Base-by-base conservation (phyloP, 2,888 invertebrate species). In the Scrobipalpa atriplicella region DNA sequence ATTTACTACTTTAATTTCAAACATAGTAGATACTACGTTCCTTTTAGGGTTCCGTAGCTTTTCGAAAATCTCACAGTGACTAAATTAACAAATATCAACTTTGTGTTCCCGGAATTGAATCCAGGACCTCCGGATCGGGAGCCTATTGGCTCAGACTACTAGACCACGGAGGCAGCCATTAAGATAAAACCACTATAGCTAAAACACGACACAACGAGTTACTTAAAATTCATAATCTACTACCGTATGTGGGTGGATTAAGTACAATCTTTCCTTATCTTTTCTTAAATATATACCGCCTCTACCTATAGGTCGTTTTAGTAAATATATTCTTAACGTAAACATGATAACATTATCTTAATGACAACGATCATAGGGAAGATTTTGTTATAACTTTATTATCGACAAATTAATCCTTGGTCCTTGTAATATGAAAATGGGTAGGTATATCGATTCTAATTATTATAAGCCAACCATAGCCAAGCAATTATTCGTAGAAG, bases 271-370 rank as follows among this genome's bases (percentile, higher is more conserved):
- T 69, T 67, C 65, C 79, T 85, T 87, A 90, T 89, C 89, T 82
- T 68, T 71, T 69, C 73, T 70, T 65, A 75, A 74, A 83, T 79
- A 79, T 78, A 73, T 75, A 71, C 72, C 68, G 63, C 72, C 66
- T 61, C 58, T 70, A 56, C 72, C 58, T 70, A 56, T 72, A 78
- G 79, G 78, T 75, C 74, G 75, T 84, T 82, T 64, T 83, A 77
- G 81, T 85, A 82, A 81, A 83, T 80, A 84, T 84, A 80, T 78
- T 76, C 64, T 76, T 80, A 85, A 83, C 81, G 80, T 82, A 80
- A 77, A 71, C 70, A 74, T 77, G 89, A 88, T 89, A 88, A 83
- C 73, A 71, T 73, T 84, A 89, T 89, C 89, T 89, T 83, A 89
- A 89, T 85, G 80, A 80, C 78, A 76, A 72, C 77, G 79, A 80